These are phyloP conservation scores for Odocoileus hemionus DNA, from an alignment of 2,113 vertebrate species.

Conservation along the genomic window DNA sequence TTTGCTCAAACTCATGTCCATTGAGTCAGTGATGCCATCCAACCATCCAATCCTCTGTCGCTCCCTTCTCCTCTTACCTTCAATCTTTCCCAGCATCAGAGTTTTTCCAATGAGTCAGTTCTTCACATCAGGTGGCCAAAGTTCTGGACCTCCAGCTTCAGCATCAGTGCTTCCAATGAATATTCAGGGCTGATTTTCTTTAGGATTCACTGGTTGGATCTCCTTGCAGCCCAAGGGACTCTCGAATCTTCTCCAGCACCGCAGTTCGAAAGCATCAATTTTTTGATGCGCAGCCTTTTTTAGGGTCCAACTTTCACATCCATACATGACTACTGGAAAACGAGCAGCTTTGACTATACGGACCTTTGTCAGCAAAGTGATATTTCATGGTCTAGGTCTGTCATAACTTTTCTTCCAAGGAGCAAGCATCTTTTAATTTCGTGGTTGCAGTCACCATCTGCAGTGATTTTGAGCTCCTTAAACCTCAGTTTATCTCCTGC, in stretches of 20 bases:
- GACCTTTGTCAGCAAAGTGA: background rate
- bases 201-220: background rate
- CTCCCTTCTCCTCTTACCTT: background rate
- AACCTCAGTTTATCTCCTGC: background rate
- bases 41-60: background rate
- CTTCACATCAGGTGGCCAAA: background rate
- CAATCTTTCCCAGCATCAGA: background rate
- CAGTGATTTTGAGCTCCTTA: background rate
- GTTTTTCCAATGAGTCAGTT: background rate
- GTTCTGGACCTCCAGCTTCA: background rate
- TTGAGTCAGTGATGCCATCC: background rate
- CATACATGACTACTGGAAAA: background rate
- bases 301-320: background rate
- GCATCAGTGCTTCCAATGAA: background rate
- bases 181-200: background rate
- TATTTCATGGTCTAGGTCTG: background rate
- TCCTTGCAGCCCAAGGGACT: background rate
- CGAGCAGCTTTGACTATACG: background rate
- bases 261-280: background rate
- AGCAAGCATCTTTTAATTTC: background rate
- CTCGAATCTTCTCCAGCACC: background rate
- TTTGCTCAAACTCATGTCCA: background rate
- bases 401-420: background rate
- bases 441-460: background rate
- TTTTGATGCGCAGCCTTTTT: background rate